Conservation (phyloP, 2,113 vertebrate genomes). For the Cottus gobio region DNA sequence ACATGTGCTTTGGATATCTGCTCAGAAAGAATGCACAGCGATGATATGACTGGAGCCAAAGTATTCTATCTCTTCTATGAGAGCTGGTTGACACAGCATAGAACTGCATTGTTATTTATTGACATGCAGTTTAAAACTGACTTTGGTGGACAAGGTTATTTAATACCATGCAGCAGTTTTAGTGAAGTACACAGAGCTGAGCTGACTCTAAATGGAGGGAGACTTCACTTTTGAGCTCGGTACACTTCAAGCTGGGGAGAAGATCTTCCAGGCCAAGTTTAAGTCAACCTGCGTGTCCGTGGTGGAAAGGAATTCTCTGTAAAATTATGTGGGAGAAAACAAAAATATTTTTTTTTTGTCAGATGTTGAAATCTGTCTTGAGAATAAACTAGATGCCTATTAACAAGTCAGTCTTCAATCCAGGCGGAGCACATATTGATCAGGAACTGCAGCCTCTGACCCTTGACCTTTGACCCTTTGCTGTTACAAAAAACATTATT, state of each 20-base stretch:
- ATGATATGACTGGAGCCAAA: conserved; percentile 42
- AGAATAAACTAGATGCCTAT: neutral
- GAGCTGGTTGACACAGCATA: conserved; percentile 1
- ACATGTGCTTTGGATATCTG: conserved; percentile 69
- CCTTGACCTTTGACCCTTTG: conserved; percentile 3
- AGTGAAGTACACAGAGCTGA: conserved; percentile 31
- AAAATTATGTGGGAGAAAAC: neutral
- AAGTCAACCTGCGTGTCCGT: neutral
- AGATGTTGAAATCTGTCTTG: neutral
- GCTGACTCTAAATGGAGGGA: conserved; percentile 35
- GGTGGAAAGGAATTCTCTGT: conserved; percentile 20
- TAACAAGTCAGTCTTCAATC: neutral
- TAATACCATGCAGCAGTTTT: conserved; percentile 41
- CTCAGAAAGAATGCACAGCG: conserved; percentile 49
- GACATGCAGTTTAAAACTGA: conserved; percentile 38
- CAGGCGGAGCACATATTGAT: neutral
- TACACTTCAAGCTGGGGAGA: conserved; percentile 45
- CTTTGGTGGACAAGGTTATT: conserved; percentile 43
- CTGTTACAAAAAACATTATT: neutral
- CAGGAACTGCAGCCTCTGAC: neutral
- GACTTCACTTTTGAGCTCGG: conserved; percentile 47
- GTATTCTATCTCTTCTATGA: conserved; percentile 15
- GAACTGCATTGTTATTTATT: conserved; percentile 26
- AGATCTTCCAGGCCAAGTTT: conserved; percentile 15
- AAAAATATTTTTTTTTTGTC: neutral